These are phyloP conservation scores for Morbakka virulenta DNA, from an alignment of 30 jellyfish, hydroid and myxozoan species.

Conservation along the genomic window DNA sequence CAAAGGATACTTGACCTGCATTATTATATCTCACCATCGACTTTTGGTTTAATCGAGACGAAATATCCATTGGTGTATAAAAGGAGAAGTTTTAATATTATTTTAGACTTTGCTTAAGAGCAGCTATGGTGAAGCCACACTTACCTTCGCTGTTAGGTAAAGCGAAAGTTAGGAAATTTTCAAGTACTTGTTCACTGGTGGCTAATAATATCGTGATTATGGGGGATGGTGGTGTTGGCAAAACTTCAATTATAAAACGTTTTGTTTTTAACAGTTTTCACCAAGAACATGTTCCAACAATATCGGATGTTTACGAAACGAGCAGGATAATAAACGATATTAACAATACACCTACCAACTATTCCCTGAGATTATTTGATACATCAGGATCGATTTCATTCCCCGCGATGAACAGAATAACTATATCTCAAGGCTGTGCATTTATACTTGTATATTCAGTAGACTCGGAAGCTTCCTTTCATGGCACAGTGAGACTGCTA, in stretches of 20 bases:
- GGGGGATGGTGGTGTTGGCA: slow-evolving; percentile 70
- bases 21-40: too few species aligned
- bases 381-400: slow-evolving; percentile 69
- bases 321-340: slow-evolving; percentile 8
- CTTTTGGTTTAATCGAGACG: too few species aligned
- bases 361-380: slow-evolving; percentile 45
- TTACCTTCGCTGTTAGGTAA: too few species aligned
- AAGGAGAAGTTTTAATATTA: too few species aligned
- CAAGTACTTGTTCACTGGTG: not conserved
- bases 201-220: slow-evolving; percentile 27
- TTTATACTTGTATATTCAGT: slow-evolving; percentile 57
- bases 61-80: too few species aligned
- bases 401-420: slow-evolving; percentile 65
- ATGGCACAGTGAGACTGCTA: slow-evolving; percentile 31
- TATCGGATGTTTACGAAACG: slow-evolving; percentile 43
- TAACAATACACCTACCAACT: not conserved
- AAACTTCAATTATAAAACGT: slow-evolving; percentile 50
- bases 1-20: too few species aligned
- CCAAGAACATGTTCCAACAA: slow-evolving; percentile 42
- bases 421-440: slow-evolving; percentile 55
- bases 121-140: too few species aligned
- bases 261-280: slow-evolving; percentile 7
- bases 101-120: too few species aligned
- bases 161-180: not conserved
- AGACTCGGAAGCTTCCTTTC: slow-evolving; percentile 52